Evolutionary conservation across 2,888 invertebrate species (phyloP).

Genomic region (Ametastegia equiseti): DNA sequence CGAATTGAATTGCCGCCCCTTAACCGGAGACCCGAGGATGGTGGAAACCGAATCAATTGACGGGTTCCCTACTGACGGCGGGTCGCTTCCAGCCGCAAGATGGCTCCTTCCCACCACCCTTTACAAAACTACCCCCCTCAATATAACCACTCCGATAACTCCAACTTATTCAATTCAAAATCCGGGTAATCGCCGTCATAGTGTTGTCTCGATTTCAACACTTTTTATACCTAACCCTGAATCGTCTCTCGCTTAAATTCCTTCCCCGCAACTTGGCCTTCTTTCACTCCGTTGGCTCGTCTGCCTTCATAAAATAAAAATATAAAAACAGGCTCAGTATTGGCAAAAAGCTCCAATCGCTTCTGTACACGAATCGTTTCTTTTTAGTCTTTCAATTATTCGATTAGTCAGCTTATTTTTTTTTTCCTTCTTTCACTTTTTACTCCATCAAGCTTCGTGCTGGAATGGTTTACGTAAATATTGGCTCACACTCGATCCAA

Average conservation of each 20-base stretch:
- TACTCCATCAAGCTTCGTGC: no score
- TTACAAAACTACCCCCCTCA: slow-evolving; percentile 51
- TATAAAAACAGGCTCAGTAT: no score
- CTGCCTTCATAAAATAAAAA: no score
- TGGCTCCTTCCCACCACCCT: slow-evolving; percentile 74
- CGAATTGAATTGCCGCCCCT: slow-evolving; percentile 74
- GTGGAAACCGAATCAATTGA: slow-evolving; percentile 75
- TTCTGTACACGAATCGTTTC: no score
- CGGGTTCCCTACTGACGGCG: slow-evolving; percentile 70
- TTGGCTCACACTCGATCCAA: background rate
- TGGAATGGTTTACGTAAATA: background rate
- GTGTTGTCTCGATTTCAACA: slow-evolving; percentile 25
- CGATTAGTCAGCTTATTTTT: no score
- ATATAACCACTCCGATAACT: slow-evolving; percentile 43
- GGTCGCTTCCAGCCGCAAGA: slow-evolving; percentile 68
- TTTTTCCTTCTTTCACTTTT: no score
- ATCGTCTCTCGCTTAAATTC: background rate
- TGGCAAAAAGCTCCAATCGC: no score
- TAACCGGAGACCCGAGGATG: slow-evolving; percentile 54
- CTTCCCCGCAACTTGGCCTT: background rate
- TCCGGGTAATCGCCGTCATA: slow-evolving; percentile 26
- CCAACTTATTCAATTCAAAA: slow-evolving; percentile 45
- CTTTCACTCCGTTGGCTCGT: background rate
- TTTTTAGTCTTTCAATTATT: no score
- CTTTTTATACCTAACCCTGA: slow-evolving; percentile 13